Conservation (phyloP, 1,140 invertebrate genomes). For the Brachionus sp. region DNA sequence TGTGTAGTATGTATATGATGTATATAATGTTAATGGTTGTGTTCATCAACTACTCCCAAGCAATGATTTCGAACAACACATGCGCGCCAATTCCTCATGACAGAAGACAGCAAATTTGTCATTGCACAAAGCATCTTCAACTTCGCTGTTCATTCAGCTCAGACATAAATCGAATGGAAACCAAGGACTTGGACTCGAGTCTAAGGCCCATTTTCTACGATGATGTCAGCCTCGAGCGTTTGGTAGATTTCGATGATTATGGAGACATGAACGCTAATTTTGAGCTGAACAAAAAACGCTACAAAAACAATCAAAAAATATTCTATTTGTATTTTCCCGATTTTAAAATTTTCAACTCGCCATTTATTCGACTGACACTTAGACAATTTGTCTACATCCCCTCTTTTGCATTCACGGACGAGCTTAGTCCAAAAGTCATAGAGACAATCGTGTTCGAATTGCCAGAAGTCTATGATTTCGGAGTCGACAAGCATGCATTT, state of each 20-base stretch:
- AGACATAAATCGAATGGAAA: not conserved
- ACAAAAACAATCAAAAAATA: not conserved
- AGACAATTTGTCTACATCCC: not conserved
- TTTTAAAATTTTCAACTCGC: constrained; percentile 24
- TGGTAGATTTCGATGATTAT: not conserved
- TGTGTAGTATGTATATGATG: not conserved
- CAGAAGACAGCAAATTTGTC: constrained; percentile 9
- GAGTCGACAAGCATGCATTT: constrained; percentile 25
- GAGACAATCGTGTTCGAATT: not conserved
- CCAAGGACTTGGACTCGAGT: not conserved
- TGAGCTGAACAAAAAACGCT: constrained; percentile 17
- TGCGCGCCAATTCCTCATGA: constrained; percentile 24
- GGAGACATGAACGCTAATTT: constrained; percentile 27
- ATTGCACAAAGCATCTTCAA: constrained; percentile 21
- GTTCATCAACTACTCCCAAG: not conserved
- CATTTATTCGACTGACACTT: not conserved
- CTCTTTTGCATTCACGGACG: constrained; percentile 19
- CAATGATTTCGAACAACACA: constrained; percentile 23
- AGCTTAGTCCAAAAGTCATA: not conserved
- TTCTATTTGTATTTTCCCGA: constrained; percentile 39
- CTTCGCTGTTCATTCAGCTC: not conserved
- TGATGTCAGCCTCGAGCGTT: not conserved
- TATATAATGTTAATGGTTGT: not conserved
- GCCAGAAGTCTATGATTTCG: constrained; percentile 22
- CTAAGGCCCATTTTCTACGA: constrained; percentile 22